Evolutionary conservation across 2,888 invertebrate genomes (phyloP).

Genomic region (Plebejus argus): DNA sequence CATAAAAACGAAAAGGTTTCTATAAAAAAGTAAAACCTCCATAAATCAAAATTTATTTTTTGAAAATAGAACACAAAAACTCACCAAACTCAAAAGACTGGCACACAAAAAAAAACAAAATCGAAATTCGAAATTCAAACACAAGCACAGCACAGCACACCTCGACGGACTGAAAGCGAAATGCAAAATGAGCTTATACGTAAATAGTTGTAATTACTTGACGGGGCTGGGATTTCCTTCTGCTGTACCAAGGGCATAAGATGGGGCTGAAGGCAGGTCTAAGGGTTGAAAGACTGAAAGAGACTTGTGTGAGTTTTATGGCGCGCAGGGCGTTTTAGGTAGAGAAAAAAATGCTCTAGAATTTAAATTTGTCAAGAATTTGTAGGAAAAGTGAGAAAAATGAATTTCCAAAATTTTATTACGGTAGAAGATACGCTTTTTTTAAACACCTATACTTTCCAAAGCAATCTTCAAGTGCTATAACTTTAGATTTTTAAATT

Average conservation of each 20-base stretch:
- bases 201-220: constrained; percentile 22
- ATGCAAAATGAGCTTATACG: constrained; percentile 23
- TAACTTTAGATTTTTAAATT: no score
- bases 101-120: constrained; percentile 5
- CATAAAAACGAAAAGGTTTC: not conserved
- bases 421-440: no score
- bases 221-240: constrained; percentile 13
- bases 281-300: not conserved
- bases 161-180: constrained; percentile 28
- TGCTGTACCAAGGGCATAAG: not conserved
- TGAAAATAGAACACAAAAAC: not conserved
- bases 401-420: no score
- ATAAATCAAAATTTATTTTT: not conserved
- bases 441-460: no score
- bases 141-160: constrained; percentile 30
- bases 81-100: not conserved
- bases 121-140: constrained; percentile 16
- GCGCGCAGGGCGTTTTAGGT: no score
- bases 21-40: not conserved
- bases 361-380: no score
- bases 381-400: no score
- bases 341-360: no score
- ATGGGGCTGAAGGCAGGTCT: not conserved
- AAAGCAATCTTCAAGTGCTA: no score
- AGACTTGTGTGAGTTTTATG: not conserved